Evolutionary conservation across 1,140 invertebrate genomes (phyloP).

Genomic region (Caenorhabditis brenneri): DNA sequence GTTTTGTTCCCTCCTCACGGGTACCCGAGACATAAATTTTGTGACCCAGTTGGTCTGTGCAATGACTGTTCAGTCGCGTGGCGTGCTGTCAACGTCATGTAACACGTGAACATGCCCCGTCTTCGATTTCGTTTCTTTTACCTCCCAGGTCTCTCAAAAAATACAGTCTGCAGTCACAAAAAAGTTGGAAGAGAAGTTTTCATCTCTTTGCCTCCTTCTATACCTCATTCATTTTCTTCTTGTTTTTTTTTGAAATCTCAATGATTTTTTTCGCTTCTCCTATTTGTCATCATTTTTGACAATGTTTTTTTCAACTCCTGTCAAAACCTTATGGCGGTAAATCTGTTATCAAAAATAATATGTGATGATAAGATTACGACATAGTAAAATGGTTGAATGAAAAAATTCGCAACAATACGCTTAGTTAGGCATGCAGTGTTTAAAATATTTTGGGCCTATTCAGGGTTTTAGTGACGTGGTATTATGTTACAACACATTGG

Average conservation of each 20-base stretch:
- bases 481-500: no score
- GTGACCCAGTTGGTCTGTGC: slow-evolving; percentile 21
- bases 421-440: not conserved
- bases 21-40: not conserved
- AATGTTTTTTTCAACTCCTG: slow-evolving; percentile 1
- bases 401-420: not conserved
- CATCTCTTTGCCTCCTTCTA: not conserved
- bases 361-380: not conserved
- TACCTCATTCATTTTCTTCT: not conserved
- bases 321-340: not conserved
- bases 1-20: not conserved
- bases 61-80: slow-evolving; percentile 27
- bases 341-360: slow-evolving; percentile 11
- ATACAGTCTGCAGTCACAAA: slow-evolving; percentile 16
- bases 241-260: not conserved
- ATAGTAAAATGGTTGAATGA: not conserved
- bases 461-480: not conserved
- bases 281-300: slow-evolving; percentile 28
- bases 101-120: not conserved
- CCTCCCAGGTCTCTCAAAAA: slow-evolving; percentile 33
- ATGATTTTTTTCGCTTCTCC: not conserved
- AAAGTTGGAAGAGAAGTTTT: not conserved
- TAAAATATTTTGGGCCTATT: not conserved
- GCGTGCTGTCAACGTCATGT: slow-evolving; percentile 24
- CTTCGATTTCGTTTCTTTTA: not conserved